Evolutionary conservation across 2,888 invertebrate genomes (phyloP).

Genomic region (Pollenia angustigena): DNA sequence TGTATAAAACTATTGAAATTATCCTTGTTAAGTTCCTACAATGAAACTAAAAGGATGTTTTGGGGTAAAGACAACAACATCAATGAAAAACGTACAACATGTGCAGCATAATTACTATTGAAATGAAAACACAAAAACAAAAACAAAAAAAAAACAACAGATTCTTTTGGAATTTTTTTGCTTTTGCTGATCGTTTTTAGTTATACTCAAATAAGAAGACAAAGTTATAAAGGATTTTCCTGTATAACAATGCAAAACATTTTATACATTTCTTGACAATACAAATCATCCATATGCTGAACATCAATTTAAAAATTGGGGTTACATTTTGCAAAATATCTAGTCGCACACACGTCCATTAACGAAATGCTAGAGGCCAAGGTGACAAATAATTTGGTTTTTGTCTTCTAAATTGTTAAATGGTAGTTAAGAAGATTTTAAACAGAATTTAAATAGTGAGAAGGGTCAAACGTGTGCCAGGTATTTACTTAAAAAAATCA

Average conservation of each 20-base stretch:
- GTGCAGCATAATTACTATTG: constrained; percentile 64
- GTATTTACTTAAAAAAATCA: constrained; percentile 17
- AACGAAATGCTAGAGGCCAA: constrained; percentile 22
- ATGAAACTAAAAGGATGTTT: not conserved
- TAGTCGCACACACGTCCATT: not conserved
- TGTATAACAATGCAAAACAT: constrained; percentile 10
- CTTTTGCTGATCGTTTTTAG: constrained; percentile 40
- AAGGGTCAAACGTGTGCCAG: constrained; percentile 63
- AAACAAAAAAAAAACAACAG: constrained; percentile 31
- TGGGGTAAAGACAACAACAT: constrained; percentile 16
- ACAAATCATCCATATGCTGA: constrained; percentile 50
- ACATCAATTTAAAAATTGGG: constrained; percentile 18
- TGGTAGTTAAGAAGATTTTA: not conserved
- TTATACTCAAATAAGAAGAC: constrained; percentile 5
- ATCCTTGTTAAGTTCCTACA: not conserved
- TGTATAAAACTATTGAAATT: not conserved
- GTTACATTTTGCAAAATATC: constrained; percentile 38
- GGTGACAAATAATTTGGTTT: constrained; percentile 43
- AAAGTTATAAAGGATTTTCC: constrained; percentile 31
- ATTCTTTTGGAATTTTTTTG: constrained; percentile 16
- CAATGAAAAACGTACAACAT: constrained; percentile 50
- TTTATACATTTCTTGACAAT: constrained; percentile 16
- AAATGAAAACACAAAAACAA: constrained; percentile 52
- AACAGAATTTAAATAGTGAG: not conserved
- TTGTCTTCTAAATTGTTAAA: constrained; percentile 14